A percentile compares a stretch with the other conserved stretches of the same genome.
phyloP scores from a whole-genome alignment of 1,140 invertebrate species.

The Xylocopa sonorina region DNA sequence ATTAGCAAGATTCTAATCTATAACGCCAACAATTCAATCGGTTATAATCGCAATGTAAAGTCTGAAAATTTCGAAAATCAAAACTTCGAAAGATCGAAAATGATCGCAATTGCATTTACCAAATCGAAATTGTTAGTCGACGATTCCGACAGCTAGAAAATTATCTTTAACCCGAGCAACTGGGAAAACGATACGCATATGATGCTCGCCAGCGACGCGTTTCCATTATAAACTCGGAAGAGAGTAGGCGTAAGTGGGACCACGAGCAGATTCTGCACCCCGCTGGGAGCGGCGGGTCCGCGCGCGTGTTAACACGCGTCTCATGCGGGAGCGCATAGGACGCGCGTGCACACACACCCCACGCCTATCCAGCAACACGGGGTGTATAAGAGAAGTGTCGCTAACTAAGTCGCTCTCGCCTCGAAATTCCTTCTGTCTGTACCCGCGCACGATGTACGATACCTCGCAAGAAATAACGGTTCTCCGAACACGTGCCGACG shows the following conservation, averaged over 20 bases:
- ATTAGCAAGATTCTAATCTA: neutral
- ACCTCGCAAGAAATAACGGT: conserved; percentile 20
- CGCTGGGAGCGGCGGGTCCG: conserved; percentile 48
- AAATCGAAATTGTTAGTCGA: neutral
- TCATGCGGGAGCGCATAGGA: conserved; percentile 38
- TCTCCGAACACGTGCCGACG: conserved; percentile 16
- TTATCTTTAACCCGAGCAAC: neutral
- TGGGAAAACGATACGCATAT: conserved; percentile 19
- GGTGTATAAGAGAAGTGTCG: conserved; percentile 54
- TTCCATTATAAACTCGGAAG: conserved; percentile 32
- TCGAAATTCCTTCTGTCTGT: conserved; percentile 66
- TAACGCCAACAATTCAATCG: no score
- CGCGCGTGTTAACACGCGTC: conserved; percentile 60
- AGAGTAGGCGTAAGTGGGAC: conserved; percentile 28
- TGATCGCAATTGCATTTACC: neutral
- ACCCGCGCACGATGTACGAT: conserved; percentile 28
- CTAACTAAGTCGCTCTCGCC: conserved; percentile 72
- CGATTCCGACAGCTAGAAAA: conserved; percentile 9
- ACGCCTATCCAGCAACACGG: conserved; percentile 49
- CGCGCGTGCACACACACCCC: conserved; percentile 38
- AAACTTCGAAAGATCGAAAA: no score
- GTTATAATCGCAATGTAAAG: no score
- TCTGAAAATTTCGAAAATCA: neutral
- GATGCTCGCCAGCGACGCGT: neutral
- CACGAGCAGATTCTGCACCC: conserved; percentile 46